These are phyloP conservation scores for Parnassius smintheus DNA, from an alignment of 2,888 invertebrate species.

Conservation along the genomic window DNA sequence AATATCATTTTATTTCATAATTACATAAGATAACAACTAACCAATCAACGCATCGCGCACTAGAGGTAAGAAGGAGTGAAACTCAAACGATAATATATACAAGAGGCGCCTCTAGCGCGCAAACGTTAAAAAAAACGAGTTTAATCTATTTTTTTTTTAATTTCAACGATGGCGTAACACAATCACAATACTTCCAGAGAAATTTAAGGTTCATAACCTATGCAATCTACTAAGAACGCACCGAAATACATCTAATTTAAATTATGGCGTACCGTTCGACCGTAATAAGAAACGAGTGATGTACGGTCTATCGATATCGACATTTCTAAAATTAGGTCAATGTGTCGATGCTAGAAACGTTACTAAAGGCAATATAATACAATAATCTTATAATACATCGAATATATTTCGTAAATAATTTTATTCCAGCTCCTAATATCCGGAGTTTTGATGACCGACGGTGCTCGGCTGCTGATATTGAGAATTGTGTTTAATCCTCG, in stretches of 20 bases:
- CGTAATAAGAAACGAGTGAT: background rate
- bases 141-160: background rate
- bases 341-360: too few species aligned
- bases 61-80: background rate
- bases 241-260: background rate
- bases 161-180: background rate
- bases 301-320: background rate
- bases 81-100: background rate
- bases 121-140: background rate
- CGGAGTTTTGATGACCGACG: background rate
- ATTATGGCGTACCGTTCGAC: background rate
- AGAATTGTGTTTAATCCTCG: conserved; percentile 89
- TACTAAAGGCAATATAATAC: too few species aligned
- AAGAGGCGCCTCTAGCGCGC: background rate
- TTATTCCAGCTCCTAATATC: too few species aligned
- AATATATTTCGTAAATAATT: too few species aligned
- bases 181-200: background rate
- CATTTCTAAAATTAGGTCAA: background rate
- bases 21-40: conserved; percentile 57
- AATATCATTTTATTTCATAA: conserved; percentile 48
- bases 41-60: background rate
- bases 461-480: background rate
- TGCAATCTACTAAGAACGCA: conserved; percentile 17
- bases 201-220: conserved; percentile 1
- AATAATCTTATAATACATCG: too few species aligned